Base-by-base conservation (phyloP, 2,113 vertebrate species). In the Dipodomys merriami region DNA sequence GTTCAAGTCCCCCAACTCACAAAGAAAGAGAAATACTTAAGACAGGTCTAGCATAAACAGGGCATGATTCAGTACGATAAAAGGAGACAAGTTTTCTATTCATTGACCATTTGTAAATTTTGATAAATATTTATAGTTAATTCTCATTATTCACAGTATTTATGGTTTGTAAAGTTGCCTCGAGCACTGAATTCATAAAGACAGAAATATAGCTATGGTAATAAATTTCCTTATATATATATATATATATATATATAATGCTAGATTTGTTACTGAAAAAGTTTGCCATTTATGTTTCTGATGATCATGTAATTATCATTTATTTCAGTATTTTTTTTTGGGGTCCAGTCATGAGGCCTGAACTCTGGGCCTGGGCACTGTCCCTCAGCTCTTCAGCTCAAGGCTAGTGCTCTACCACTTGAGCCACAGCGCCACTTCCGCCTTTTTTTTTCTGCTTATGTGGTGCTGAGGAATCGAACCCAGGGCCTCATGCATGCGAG, bases 141-240 rank as follows among this genome's bases (percentile, higher is more conserved):
- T 88, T 84, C 35, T 82, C 57, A 27, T 20, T 72, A 57, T 90
- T 82, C 35, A 64, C 39, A 73, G 49, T 11, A 49, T 8, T 78
- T 89, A 84, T 16, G 10, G 6, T 27, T 13, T 71, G 13, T 79
- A 84, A 89, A 84, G 12, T 84, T 84, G 27, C 27, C 39, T 84
- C 84, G 9, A 53, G 71, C 65, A 83, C 29, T 93, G 57, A 89
- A 57, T 79, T 89, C 19, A 20, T 72, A 20, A 89, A 79, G 71
- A 64, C 20, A 65, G 39, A 65, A 90, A 27, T 5, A 53, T 20
- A 84, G 39, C 8, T 64, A 53, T 12, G 49, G 25, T 13, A 62
- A 64, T 29, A n/a, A 65, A 89, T 72, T 72, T 25, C 57, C 10
- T 19, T 20, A 53, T 49, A 13, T 69, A 68, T 77, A 49, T 49